Conservation (phyloP, 1,140 invertebrate species). For the Matsumurasca onukii region DNA sequence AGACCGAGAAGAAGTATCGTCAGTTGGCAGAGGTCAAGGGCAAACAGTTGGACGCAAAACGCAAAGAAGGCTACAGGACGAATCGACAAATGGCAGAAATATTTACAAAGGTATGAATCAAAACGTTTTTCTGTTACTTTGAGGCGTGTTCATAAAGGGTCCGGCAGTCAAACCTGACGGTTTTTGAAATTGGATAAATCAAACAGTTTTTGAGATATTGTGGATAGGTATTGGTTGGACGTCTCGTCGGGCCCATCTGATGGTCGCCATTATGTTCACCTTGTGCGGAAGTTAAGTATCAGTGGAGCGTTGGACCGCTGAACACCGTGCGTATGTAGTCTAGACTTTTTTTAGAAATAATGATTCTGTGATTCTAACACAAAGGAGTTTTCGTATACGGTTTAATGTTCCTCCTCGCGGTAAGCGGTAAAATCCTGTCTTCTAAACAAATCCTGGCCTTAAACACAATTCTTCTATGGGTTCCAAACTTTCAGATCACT, state of each 20-base stretch:
- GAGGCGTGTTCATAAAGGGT: not conserved
- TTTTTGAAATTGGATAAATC: no score
- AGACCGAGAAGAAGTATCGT: conserved; percentile 52
- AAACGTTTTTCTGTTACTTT: not conserved
- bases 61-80: conserved; percentile 51
- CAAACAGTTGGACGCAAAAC: conserved; percentile 50
- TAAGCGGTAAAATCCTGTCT: no score
- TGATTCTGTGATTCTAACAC: no score
- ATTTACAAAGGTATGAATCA: conserved; percentile 49
- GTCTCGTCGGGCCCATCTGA: not conserved
- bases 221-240: no score
- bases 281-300: not conserved
- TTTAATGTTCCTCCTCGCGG: no score
- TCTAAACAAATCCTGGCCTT: no score
- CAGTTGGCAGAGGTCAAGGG: conserved; percentile 52
- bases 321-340: no score
- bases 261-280: not conserved
- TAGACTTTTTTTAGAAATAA: no score
- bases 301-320: not conserved
- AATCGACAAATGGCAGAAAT: conserved; percentile 58
- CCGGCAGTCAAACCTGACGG: no score
- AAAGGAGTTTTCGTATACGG: no score
- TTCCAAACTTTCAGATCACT: no score
- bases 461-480: no score
- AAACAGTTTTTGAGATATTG: not conserved